Evolutionary conservation across 1,140 invertebrate genomes (phyloP).

Genomic region (Portunus trituberculatus): DNA sequence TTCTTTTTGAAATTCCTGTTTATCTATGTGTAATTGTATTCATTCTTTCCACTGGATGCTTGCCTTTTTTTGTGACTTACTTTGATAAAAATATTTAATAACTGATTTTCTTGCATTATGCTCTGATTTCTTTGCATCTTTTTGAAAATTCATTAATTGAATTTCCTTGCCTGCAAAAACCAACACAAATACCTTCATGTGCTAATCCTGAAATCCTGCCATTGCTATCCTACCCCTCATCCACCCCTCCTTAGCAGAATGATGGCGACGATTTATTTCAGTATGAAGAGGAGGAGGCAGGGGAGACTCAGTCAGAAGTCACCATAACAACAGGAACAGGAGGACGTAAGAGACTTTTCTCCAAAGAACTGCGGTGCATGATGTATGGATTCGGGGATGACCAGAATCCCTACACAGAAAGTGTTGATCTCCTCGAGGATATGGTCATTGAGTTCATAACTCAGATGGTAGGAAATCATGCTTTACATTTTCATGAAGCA

Average conservation of each 20-base stretch:
- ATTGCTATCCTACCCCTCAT: not conserved
- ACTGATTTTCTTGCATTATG: not conserved
- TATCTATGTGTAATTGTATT: not conserved
- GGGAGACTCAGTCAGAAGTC: conserved; percentile 71
- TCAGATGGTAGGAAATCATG: conserved; percentile 87
- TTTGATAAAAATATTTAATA: not conserved
- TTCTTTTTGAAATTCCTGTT: not conserved
- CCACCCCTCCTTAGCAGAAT: conserved; percentile 30
- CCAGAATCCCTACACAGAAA: conserved; percentile 99
- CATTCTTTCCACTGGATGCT: not conserved
- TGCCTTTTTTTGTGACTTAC: not conserved
- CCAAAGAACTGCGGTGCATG: conserved; percentile 97
- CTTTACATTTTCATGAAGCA: not conserved
- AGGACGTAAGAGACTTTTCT: conserved; percentile 91
- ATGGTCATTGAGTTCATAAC: conserved; percentile 99
- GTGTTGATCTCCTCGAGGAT: conserved; percentile 98
- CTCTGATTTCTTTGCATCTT: not conserved
- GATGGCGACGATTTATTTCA: conserved; percentile 66
- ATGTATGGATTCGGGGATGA: conserved; percentile 99
- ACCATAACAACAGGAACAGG: conserved; percentile 68
- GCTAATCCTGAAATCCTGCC: not conserved
- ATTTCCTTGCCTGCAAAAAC: not conserved
- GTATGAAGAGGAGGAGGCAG: conserved; percentile 77
- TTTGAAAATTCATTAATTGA: not conserved
- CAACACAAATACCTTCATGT: not conserved